These are phyloP conservation scores for Heliconius nattereri DNA, from an alignment of 1,140 invertebrate species.

Conservation along the genomic window DNA sequence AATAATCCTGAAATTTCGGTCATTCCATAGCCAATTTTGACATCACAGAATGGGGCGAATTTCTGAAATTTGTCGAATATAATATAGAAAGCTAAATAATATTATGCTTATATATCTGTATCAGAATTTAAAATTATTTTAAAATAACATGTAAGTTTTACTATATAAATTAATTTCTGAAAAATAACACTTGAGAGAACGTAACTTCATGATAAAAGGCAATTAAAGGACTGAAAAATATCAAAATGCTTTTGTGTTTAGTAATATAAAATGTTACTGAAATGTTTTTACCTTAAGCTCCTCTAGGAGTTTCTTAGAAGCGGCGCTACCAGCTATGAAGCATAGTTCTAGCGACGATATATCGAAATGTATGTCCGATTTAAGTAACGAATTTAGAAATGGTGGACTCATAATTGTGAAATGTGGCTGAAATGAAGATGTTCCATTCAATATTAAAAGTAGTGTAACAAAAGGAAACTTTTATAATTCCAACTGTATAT, in stretches of 20 bases:
- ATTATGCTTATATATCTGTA: too few relatives aligned
- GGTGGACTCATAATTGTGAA: background rate
- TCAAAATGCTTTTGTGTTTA: too few relatives aligned
- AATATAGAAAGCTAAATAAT: background rate
- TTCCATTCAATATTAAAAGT: too few relatives aligned
- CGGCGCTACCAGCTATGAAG: background rate
- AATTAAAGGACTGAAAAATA: too few relatives aligned
- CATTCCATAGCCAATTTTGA: background rate
- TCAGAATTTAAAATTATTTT: too few relatives aligned
- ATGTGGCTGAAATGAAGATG: background rate
- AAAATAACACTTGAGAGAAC: too few relatives aligned
- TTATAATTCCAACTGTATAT: too few relatives aligned
- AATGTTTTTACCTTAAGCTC: background rate
- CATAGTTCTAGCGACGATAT: background rate
- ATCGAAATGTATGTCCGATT: background rate
- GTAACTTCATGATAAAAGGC: too few relatives aligned
- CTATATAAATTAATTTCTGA: too few relatives aligned
- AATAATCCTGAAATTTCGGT: background rate
- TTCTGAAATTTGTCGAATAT: background rate
- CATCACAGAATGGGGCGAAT: background rate
- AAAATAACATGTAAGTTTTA: too few relatives aligned
- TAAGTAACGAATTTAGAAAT: background rate
- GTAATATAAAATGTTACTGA: too few relatives aligned
- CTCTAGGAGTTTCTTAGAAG: background rate
- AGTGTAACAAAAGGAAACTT: too few relatives aligned